Evolutionary conservation across 1,140 invertebrate species (phyloP).

Genomic region (Heterodera schachtii): DNA sequence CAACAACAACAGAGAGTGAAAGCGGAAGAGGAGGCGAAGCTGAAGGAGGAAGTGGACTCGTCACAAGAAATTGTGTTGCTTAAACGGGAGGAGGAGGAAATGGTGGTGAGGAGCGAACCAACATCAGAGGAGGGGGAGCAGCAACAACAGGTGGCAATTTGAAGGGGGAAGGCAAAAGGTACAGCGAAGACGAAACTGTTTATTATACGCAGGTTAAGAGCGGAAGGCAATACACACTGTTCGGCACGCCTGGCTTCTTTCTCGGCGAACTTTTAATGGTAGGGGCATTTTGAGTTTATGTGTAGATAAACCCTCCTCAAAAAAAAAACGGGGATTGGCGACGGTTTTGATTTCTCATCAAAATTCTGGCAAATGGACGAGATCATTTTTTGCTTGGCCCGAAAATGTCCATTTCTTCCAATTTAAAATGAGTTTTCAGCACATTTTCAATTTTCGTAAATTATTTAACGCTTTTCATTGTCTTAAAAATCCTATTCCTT

Average conservation of each 20-base stretch:
- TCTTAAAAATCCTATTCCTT: neutral
- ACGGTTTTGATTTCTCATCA: no score
- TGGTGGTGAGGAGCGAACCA: neutral
- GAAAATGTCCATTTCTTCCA: no score
- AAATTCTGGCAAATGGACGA: no score
- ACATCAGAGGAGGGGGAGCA: neutral
- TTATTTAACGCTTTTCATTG: no score
- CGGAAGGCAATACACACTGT: neutral
- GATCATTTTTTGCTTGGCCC: no score
- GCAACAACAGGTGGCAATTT: neutral
- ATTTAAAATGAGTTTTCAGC: no score
- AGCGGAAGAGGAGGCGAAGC: neutral
- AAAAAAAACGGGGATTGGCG: no score
- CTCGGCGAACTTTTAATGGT: slow-evolving; percentile 14
- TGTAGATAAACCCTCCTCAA: no score
- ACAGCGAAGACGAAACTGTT: neutral
- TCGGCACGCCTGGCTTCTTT: neutral
- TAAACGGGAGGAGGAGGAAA: neutral
- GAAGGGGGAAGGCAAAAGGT: neutral
- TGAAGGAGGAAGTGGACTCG: neutral
- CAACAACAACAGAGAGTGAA: neutral
- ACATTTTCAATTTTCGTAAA: no score
- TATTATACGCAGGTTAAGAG: slow-evolving; percentile 2
- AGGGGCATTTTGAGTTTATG: no score
- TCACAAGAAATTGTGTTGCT: neutral